A percentile compares a stretch with the other conserved stretches of the same genome.
phyloP scores from a whole-genome alignment of 2,888 invertebrate genomes.

The Shargacucullia verbasci region DNA sequence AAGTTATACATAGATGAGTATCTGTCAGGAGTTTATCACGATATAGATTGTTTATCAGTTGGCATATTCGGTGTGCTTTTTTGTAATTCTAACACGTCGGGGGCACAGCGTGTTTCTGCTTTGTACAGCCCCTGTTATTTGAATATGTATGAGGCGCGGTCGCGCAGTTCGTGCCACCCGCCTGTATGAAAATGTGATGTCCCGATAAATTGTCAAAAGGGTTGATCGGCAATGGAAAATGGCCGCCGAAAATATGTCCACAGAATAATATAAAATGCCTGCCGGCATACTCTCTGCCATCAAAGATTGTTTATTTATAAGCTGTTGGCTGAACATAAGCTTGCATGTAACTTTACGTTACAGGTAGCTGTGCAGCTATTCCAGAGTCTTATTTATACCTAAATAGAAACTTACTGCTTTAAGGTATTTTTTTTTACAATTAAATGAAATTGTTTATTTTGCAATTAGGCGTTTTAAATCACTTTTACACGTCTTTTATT shows the following conservation, averaged over 20 bases:
- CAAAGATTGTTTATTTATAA: conserved; percentile 72
- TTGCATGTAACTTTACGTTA: conserved; percentile 31
- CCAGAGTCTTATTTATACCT: too few species aligned
- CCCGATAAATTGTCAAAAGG: conserved; percentile 88
- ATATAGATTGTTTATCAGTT: conserved; percentile 76
- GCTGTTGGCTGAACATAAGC: conserved; percentile 27
- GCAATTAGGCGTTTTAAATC: too few species aligned
- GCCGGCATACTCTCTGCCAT: conserved; percentile 65
- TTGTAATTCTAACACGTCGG: conserved; percentile 84
- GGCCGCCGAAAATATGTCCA: conserved; percentile 76
- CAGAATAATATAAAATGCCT: conserved; percentile 71
- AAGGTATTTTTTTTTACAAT: too few species aligned
- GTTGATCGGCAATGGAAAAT: conserved; percentile 84
- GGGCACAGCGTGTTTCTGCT: conserved; percentile 81
- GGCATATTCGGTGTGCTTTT: conserved; percentile 73
- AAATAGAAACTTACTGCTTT: too few species aligned
- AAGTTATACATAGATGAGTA: conserved; percentile 44
- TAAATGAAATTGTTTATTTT: too few species aligned
- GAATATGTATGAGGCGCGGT: conserved; percentile 86
- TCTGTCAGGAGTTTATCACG: conserved; percentile 50
- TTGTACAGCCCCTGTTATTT: conserved; percentile 81
- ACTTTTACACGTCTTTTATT: too few species aligned
- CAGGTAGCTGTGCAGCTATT: too few species aligned
- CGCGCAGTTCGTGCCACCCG: conserved; percentile 77
- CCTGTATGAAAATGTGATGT: conserved; percentile 87